Evolutionary conservation across 2,113 vertebrate species (phyloP).

Genomic region (Tetrao urogallus): DNA sequence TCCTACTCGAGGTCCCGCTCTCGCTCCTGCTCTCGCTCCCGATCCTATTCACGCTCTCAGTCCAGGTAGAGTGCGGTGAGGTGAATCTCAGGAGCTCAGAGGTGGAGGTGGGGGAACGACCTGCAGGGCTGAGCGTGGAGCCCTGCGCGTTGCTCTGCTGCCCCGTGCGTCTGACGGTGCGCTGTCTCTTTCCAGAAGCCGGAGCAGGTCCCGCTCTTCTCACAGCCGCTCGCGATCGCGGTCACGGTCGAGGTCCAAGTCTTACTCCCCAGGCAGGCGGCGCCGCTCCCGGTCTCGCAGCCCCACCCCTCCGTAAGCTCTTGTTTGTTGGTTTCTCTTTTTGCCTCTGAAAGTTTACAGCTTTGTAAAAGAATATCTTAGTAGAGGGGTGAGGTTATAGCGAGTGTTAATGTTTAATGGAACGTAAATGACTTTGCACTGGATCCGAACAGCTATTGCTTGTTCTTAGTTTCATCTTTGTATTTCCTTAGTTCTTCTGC

Average conservation of each 20-base stretch:
- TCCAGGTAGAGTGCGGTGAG: slow-evolving; percentile 81
- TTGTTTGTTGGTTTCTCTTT: neutral
- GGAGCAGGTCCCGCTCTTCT: slow-evolving; percentile 90
- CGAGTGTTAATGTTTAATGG: neutral
- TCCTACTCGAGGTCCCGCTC: slow-evolving; percentile 89
- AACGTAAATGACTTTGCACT: neutral
- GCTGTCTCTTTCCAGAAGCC: slow-evolving; percentile 77
- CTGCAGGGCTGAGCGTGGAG: accelerated
- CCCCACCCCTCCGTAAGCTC: slow-evolving; percentile 90
- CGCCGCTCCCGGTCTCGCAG: slow-evolving; percentile 86
- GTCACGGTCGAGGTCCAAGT: slow-evolving; percentile 87
- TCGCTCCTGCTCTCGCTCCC: slow-evolving; percentile 83
- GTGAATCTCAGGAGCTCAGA: neutral
- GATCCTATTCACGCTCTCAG: slow-evolving; percentile 90
- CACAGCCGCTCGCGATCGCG: slow-evolving; percentile 86
- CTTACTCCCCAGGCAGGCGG: slow-evolving; percentile 84
- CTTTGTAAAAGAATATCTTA: neutral
- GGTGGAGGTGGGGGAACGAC: accelerated
- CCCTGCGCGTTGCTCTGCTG: accelerated
- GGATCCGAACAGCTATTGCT: neutral
- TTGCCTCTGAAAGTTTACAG: too few species aligned
- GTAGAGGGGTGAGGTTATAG: neutral
- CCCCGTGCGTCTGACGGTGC: accelerated
- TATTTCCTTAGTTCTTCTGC: slow-evolving; percentile 83
- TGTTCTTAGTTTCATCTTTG: neutral